Evolutionary conservation across 2,888 invertebrate genomes (phyloP).

Genomic region (Melinaea menophilus): DNA sequence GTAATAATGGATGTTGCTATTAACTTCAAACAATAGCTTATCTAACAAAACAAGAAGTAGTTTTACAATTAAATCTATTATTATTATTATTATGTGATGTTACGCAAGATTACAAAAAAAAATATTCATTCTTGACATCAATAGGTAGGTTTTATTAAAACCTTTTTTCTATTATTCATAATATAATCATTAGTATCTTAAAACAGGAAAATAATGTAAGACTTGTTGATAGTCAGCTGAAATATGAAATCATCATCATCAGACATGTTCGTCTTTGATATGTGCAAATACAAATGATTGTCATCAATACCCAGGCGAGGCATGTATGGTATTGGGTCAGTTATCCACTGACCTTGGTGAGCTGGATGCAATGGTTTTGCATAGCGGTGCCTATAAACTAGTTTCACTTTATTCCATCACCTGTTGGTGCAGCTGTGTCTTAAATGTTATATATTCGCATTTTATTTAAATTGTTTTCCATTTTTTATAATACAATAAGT

Average conservation of each 20-base stretch:
- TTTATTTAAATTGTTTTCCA: not conserved
- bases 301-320: slow-evolving; percentile 40
- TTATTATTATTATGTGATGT: slow-evolving; percentile 28
- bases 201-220: too few relatives aligned
- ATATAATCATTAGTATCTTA: too few relatives aligned
- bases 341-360: slow-evolving; percentile 64
- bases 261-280: too few relatives aligned
- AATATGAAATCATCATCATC: too few relatives aligned
- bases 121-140: not conserved
- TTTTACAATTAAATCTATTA: slow-evolving; percentile 33
- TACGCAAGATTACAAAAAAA: slow-evolving; percentile 26
- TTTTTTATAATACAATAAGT: not conserved
- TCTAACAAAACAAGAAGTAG: slow-evolving; percentile 26
- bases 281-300: slow-evolving; percentile 41
- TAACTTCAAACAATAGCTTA: slow-evolving; percentile 11
- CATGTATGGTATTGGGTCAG: slow-evolving; percentile 42
- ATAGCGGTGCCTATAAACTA: slow-evolving; percentile 41
- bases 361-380: slow-evolving; percentile 60
- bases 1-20: slow-evolving; percentile 8
- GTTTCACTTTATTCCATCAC: not conserved
- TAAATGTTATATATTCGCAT: slow-evolving; percentile 3
- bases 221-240: too few relatives aligned
- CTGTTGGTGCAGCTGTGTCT: not conserved
- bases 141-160: too few relatives aligned
- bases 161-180: too few relatives aligned